A percentile compares a stretch with the other conserved stretches of the same genome.
These are phyloP conservation scores for Pseudococcus longispinus DNA, from an alignment of 2,888 invertebrate genomes.

Conservation along the genomic window DNA sequence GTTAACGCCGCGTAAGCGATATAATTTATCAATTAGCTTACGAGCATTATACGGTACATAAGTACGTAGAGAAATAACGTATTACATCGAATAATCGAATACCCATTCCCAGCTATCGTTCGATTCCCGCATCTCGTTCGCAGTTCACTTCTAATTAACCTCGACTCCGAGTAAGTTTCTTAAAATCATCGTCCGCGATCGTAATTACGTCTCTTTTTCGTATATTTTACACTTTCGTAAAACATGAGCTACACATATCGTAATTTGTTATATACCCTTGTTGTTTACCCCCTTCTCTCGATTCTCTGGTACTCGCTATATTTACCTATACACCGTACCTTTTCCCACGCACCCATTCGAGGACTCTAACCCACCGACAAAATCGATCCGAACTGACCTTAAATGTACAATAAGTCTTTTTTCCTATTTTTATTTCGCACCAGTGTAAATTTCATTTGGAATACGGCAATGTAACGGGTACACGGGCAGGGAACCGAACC, in stretches of 20 bases:
- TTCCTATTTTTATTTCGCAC: neutral
- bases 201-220: neutral
- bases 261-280: neutral
- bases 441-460: neutral
- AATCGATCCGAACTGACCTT: constrained; percentile 3
- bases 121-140: neutral
- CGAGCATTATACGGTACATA: neutral
- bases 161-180: neutral
- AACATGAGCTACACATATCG: neutral
- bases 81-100: neutral
- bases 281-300: too few species aligned
- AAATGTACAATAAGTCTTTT: neutral
- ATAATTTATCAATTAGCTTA: constrained; percentile 8
- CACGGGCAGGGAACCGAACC: neutral
- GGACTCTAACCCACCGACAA: neutral
- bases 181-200: neutral
- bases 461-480: neutral
- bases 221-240: neutral
- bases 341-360: neutral
- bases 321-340: neutral
- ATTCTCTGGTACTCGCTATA: neutral
- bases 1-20: constrained; percentile 31
- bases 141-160: neutral
- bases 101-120: neutral
- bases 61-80: neutral